These are phyloP conservation scores for Himalopsyche tibetana DNA, from an alignment of 2,888 invertebrate species.

Conservation along the genomic window DNA sequence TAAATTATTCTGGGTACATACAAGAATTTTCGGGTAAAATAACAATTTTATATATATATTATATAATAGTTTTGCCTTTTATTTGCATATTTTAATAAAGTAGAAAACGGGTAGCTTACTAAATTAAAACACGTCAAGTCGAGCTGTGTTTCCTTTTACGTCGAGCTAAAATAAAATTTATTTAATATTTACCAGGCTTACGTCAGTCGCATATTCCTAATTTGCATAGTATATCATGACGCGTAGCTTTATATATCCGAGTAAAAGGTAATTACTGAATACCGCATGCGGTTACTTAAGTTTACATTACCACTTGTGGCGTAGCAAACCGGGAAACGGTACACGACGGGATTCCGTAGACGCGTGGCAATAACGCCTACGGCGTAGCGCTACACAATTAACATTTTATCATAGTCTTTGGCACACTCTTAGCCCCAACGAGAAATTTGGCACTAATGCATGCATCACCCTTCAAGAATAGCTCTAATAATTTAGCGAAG, in stretches of 20 bases:
- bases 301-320: slow-evolving; percentile 43
- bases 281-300: slow-evolving; percentile 41
- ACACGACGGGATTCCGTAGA: slow-evolving; percentile 40
- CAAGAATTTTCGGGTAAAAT: no score
- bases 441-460: slow-evolving; percentile 37
- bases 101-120: no score
- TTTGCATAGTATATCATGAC: slow-evolving; percentile 35
- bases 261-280: slow-evolving; percentile 43
- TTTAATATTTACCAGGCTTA: slow-evolving; percentile 23
- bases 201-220: slow-evolving; percentile 41
- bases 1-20: no score
- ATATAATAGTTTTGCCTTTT: no score
- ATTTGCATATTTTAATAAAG: no score
- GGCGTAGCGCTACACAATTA: slow-evolving; percentile 23
- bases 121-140: slow-evolving; percentile 12
- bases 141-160: background rate
- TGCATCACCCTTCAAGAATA: slow-evolving; percentile 35
- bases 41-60: no score
- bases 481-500: slow-evolving; percentile 6
- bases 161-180: slow-evolving; percentile 28
- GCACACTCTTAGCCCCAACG: slow-evolving; percentile 35
- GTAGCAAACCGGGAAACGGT: slow-evolving; percentile 42
- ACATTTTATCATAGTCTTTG: slow-evolving; percentile 38
- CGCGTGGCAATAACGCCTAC: slow-evolving; percentile 35
- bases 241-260: slow-evolving; percentile 35